Conservation (phyloP, 2,113 vertebrate species). For the Narcine bancroftii region DNA sequence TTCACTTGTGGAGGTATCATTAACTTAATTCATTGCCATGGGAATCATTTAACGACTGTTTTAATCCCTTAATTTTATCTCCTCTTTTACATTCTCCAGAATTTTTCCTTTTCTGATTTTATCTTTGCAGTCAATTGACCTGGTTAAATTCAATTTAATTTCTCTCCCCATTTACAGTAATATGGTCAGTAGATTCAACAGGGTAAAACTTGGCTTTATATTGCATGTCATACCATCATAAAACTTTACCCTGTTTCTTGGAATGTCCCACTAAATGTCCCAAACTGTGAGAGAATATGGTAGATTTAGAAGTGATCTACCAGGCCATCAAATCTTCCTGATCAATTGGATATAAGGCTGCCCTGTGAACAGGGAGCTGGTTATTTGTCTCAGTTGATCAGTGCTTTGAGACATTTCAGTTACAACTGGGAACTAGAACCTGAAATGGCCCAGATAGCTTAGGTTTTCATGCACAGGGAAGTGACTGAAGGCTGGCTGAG, state of each 20-base stretch:
- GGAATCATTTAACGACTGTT: not conserved
- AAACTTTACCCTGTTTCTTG: too few relatives aligned
- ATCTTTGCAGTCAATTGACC: not conserved
- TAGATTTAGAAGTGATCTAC: too few relatives aligned
- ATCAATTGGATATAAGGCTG: not conserved
- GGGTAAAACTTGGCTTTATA: not conserved
- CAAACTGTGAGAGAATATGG: not conserved
- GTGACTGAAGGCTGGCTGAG: not conserved
- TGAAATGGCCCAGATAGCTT: not conserved
- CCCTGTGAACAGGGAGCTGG: not conserved
- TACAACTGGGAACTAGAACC: not conserved
- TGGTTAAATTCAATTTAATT: not conserved
- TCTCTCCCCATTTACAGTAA: not conserved
- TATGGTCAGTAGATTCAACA: not conserved
- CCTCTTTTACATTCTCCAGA: not conserved
- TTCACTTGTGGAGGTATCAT: not conserved
- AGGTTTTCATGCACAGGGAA: not conserved
- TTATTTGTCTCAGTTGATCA: not conserved
- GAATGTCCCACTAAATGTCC: too few relatives aligned
- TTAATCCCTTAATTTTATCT: not conserved
- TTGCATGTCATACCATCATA: not conserved
- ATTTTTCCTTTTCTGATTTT: not conserved
- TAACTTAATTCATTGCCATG: not conserved
- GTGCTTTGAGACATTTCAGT: not conserved
- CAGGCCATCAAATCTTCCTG: too few relatives aligned